Conservation (phyloP, 2,888 invertebrate genomes). For the Polyommatus iphigenia region DNA sequence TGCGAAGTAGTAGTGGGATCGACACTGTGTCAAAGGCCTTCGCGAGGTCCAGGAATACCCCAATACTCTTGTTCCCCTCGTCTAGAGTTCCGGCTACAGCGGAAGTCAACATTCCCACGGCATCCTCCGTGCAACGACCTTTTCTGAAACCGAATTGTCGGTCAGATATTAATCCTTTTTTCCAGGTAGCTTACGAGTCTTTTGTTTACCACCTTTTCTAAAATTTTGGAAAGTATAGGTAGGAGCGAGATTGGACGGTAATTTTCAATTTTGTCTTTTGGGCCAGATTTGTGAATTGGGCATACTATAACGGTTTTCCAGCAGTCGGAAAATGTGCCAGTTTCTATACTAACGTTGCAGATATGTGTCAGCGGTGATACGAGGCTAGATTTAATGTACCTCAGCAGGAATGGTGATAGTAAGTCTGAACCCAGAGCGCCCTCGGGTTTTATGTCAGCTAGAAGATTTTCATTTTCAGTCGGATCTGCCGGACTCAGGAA, state of each 20-base stretch:
- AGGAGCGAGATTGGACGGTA: conserved; percentile 15
- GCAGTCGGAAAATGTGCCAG: neutral
- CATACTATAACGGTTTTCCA: neutral
- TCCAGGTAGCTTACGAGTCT: conserved; percentile 3
- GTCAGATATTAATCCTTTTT: too few species aligned
- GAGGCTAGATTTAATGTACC: neutral
- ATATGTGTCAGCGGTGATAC: neutral
- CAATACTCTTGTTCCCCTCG: neutral
- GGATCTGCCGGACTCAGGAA: neutral
- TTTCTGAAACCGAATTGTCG: neutral
- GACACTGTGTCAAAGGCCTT: neutral
- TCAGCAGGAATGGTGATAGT: neutral
- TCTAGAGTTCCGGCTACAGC: neutral
- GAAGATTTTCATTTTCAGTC: neutral
- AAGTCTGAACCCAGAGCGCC: neutral
- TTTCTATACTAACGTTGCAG: neutral
- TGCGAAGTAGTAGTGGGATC: conserved; percentile 10
- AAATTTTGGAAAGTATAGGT: neutral
- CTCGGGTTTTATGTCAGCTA: neutral
- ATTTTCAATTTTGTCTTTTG: conserved; percentile 9
- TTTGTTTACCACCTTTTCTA: conserved; percentile 7
- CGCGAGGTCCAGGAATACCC: neutral
- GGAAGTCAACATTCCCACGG: neutral
- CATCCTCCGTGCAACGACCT: neutral
- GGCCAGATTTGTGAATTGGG: conserved; percentile 8